Evolutionary conservation across 1,140 invertebrate genomes (phyloP).

Genomic region (Brachionus sp.): DNA sequence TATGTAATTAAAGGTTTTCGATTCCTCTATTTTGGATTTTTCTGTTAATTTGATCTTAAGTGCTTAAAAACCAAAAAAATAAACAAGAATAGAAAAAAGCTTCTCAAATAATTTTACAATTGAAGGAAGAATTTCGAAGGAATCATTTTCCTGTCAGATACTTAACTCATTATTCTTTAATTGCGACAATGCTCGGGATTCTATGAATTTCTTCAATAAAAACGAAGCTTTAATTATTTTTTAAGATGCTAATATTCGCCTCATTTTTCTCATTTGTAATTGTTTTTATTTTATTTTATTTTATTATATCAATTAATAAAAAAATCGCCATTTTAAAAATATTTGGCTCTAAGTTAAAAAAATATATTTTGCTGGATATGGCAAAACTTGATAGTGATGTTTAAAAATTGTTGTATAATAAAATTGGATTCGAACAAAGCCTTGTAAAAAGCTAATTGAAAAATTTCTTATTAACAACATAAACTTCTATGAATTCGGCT

Average conservation of each 20-base stretch:
- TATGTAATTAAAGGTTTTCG: conserved; percentile 31
- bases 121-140: not conserved
- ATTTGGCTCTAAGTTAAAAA: not conserved
- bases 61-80: conserved; percentile 6
- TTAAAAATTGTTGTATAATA: not conserved
- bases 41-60: conserved; percentile 30
- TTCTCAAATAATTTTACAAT: not conserved
- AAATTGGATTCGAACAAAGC: not conserved
- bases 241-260: not conserved
- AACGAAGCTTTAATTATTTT: not conserved
- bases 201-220: not conserved
- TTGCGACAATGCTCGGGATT: not conserved
- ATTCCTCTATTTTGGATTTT: conserved; percentile 5
- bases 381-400: not conserved
- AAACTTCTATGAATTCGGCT: not conserved
- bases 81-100: not conserved
- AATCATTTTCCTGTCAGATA: not conserved
- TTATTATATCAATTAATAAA: not conserved
- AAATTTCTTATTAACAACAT: not conserved
- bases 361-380: not conserved
- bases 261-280: not conserved
- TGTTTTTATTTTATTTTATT: too few relatives aligned
- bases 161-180: not conserved
- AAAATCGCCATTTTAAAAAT: not conserved
- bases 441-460: conserved; percentile 9